A percentile compares a stretch with the other conserved stretches of the same genome.
These are phyloP conservation scores for Taurulus bubalis DNA, from an alignment of 2,113 vertebrate genomes.

Conservation along the genomic window DNA sequence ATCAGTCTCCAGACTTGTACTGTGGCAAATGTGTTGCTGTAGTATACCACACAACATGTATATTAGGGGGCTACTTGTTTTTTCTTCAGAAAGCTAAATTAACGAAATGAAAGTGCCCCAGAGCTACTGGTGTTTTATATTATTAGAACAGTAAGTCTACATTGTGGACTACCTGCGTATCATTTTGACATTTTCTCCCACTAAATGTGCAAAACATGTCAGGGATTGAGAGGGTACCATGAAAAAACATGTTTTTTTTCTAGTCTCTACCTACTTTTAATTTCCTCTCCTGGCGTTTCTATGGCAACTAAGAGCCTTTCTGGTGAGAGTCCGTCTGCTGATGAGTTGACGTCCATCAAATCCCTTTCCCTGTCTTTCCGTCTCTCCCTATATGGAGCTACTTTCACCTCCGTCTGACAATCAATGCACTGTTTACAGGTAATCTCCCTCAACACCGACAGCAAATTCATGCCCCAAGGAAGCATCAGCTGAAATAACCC, in stretches of 20 bases:
- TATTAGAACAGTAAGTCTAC: neutral
- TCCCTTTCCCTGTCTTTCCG: constrained; percentile 46
- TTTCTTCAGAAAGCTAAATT: neutral
- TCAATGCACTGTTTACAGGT: constrained; percentile 15
- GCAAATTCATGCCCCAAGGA: constrained; percentile 1
- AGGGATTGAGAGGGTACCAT: constrained; percentile 59
- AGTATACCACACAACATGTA: too few species aligned
- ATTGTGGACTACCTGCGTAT: neutral
- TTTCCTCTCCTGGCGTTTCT: constrained; percentile 77
- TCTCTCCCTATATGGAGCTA: constrained; percentile 1
- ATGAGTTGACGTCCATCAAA: constrained; percentile 66
- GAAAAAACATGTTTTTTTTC: constrained; percentile 49
- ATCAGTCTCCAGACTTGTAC: too few species aligned
- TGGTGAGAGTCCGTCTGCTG: constrained; percentile 63
- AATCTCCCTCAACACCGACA: constrained; percentile 22
- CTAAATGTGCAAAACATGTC: constrained; percentile 47
- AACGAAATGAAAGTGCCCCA: neutral
- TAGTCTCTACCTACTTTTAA: constrained; percentile 59
- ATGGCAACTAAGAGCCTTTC: constrained; percentile 83
- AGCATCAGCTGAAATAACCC: constrained; percentile 1
- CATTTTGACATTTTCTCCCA: constrained; percentile 42
- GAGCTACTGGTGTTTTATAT: neutral
- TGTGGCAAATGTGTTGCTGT: too few species aligned
- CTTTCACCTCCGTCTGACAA: constrained; percentile 26
- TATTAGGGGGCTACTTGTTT: neutral